Base-by-base conservation (phyloP, 2,888 invertebrate species). In the Amblyteles armatorius region DNA sequence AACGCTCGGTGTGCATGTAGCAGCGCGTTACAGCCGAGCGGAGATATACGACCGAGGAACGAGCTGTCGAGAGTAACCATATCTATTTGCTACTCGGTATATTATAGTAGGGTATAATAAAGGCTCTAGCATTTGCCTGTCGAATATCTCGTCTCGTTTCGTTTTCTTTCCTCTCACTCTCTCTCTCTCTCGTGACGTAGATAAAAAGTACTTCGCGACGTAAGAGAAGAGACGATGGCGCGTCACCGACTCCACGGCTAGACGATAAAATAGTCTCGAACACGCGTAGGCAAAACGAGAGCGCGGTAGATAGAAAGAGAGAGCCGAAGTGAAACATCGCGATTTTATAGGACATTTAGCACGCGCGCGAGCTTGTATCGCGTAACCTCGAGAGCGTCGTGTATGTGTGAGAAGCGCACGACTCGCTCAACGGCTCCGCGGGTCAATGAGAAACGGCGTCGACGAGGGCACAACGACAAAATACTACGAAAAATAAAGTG, bases 361-460 rank as follows among this genome's bases (percentile, higher is more conserved):
- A 40, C 40, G 40, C 40, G 40, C 40, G 40, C 40, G 40, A 40
- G 40, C 40, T 40, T 11, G 40, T 40, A 40, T 11, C 40, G 40
- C 40, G 11, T 40, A 40, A 40, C 40, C 11, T 40, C 40, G 55
- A 19, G 55, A 55, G 55, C 55, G 22, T 11, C 50, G 65, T 65
- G 29, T 76, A 50, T 29, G 26, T 48, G 50, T 33, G 33, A 65
- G 65, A 19, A 74, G 26, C 11, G 22, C 63, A 22, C 36, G 40
- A 40, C 40, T 40, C 48, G 50, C 68, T 26, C 60, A 16, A 69
- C 50, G 26, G 36, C 19, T 65, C 33, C 19, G 11, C 68, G 71
- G 76, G 79, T 71, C 79, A 79, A 79, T 79, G 79, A 79, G 63
- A 79, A 79, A 71, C 71, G 57, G 68, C 74, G 82, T 68, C 76